These are phyloP conservation scores for Chiloscyllium punctatum DNA, from an alignment of 2,797 vertebrate genomes.

Conservation along the genomic window DNA sequence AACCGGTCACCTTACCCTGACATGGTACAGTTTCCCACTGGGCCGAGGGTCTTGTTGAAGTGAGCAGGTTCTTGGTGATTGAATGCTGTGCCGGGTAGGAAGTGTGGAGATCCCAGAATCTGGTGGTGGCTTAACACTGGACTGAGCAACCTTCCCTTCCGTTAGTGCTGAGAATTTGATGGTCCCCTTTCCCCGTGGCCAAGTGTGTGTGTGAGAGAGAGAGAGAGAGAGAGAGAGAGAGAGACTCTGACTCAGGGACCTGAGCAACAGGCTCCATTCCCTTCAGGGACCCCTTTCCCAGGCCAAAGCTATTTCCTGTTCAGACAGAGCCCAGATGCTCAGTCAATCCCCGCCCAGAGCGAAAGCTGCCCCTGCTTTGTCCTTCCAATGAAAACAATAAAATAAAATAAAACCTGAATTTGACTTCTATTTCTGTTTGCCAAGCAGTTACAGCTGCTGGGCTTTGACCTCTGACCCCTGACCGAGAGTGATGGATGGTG, in stretches of 20 bases:
- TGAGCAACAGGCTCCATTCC: no score
- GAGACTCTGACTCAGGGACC: no score
- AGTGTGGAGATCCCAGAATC: neutral
- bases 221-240: no score
- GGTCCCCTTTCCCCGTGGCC: accelerated
- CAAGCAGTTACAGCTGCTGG: neutral
- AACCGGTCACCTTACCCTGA: no score
- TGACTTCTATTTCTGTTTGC: neutral
- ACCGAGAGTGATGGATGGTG: neutral
- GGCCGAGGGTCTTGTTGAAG: neutral
- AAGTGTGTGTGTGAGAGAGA: neutral
- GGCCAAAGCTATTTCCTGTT: neutral
- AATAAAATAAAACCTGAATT: neutral
- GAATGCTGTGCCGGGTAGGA: neutral
- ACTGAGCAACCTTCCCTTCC: neutral
- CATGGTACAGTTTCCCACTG: neutral
- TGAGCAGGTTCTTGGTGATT: neutral
- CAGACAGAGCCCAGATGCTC: neutral
- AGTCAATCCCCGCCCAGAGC: neutral
- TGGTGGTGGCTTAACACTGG: neutral
- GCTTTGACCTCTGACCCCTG: neutral
- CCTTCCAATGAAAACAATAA: neutral
- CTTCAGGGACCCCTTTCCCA: neutral
- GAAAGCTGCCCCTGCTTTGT: neutral
- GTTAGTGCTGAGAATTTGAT: neutral